Conservation (phyloP, 2,113 vertebrate genomes). For the Rhadina sibilatrix region DNA sequence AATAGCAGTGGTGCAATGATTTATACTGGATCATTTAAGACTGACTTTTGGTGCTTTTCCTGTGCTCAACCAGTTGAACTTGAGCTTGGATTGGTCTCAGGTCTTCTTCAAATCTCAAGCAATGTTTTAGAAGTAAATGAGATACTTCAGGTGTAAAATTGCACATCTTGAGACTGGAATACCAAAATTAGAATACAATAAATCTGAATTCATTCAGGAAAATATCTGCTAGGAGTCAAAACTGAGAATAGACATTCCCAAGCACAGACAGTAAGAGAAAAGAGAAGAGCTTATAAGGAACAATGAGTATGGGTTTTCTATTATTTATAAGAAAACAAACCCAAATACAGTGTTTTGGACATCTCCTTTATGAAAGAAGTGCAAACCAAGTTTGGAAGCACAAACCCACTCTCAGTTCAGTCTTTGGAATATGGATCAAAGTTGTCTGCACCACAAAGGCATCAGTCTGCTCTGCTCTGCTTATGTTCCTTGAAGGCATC, state of each 20-base stretch:
- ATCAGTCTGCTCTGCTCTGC: not conserved
- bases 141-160: not conserved
- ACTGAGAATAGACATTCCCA: not conserved
- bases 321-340: not conserved
- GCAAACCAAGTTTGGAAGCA: not conserved
- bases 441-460: not conserved
- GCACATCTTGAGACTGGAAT: not conserved
- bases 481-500: not conserved
- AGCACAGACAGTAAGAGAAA: not conserved
- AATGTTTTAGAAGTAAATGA: not conserved
- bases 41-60: not conserved
- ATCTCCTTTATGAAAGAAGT: not conserved
- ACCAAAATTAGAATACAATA: not conserved
- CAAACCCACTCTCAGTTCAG: not conserved
- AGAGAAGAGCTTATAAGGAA: not conserved
- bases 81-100: not conserved
- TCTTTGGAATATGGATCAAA: not conserved
- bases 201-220: not conserved
- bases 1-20: not conserved
- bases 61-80: not conserved
- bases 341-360: not conserved
- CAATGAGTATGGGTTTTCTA: not conserved
- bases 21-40: not conserved
- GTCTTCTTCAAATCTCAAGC: not conserved
- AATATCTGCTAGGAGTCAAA: not conserved